Conservation (phyloP, 1,140 invertebrate species). For the Vollenhovia emeryi region DNA sequence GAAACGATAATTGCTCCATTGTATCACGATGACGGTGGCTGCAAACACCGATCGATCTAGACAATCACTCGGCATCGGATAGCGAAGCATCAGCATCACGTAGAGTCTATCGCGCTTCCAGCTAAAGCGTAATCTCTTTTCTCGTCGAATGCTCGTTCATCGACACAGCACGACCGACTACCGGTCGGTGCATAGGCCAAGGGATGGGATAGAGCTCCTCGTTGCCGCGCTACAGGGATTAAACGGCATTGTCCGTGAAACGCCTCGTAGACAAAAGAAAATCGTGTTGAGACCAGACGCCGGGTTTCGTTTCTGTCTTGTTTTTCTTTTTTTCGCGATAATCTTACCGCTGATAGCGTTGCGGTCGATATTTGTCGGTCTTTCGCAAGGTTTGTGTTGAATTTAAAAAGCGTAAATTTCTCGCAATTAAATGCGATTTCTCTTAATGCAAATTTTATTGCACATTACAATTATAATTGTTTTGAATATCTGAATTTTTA, state of each 20-base stretch:
- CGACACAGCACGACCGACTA: slow-evolving; percentile 55
- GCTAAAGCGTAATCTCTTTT: slow-evolving; percentile 52
- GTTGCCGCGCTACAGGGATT: slow-evolving; percentile 57
- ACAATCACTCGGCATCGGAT: slow-evolving; percentile 51
- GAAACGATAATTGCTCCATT: slow-evolving; percentile 55
- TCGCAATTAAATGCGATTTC: not conserved
- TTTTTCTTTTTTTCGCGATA: not conserved
- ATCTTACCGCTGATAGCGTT: not conserved
- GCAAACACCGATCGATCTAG: slow-evolving; percentile 53
- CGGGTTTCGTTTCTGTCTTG: not conserved
- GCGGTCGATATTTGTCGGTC: not conserved
- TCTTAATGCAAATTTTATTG: not conserved
- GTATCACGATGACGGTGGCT: slow-evolving; percentile 41
- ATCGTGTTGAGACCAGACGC: slow-evolving; percentile 52
- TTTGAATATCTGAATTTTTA: not conserved
- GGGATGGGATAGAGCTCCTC: slow-evolving; percentile 32
- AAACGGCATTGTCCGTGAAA: slow-evolving; percentile 66
- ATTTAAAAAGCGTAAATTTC: not conserved
- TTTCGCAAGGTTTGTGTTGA: not conserved
- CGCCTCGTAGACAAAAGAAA: slow-evolving; percentile 73
- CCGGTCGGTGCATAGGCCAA: slow-evolving; percentile 28
- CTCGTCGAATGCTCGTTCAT: slow-evolving; percentile 64
- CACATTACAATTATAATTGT: no score
- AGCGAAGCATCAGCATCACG: slow-evolving; percentile 43
- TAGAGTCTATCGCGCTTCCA: slow-evolving; percentile 39